phyloP scores from a whole-genome alignment of 2,113 vertebrate genomes.

The Syrrhaptes paradoxus region DNA sequence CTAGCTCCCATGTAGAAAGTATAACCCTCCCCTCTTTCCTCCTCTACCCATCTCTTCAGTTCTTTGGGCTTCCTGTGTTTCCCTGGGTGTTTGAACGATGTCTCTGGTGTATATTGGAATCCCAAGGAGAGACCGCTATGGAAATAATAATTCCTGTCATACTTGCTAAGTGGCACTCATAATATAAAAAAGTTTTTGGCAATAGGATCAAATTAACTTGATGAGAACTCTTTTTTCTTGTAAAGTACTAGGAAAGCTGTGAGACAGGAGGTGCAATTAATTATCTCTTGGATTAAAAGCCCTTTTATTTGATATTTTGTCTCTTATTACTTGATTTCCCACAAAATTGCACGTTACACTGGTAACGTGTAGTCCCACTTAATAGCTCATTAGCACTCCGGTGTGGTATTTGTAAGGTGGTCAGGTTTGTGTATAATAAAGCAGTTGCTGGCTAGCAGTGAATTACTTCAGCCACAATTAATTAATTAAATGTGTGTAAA shows the following conservation, averaged over 20 bases:
- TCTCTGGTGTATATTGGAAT: neutral
- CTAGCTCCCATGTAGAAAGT: neutral
- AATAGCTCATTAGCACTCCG: slow-evolving; percentile 54
- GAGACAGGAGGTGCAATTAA: slow-evolving; percentile 67
- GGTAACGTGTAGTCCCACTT: slow-evolving; percentile 38
- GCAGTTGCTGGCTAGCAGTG: slow-evolving; percentile 52
- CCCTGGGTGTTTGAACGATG: neutral
- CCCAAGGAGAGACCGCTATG: neutral
- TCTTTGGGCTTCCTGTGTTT: neutral
- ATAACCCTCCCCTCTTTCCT: neutral
- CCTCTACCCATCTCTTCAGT: neutral
- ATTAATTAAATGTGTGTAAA: slow-evolving; percentile 72
- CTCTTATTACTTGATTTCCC: slow-evolving; percentile 66
- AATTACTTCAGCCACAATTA: slow-evolving; percentile 64
- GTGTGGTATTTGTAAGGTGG: slow-evolving; percentile 50
- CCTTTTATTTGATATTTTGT: slow-evolving; percentile 68
- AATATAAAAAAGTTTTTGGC: slow-evolving; percentile 29
- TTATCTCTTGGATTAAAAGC: slow-evolving; percentile 67
- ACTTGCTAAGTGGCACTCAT: slow-evolving; percentile 26
- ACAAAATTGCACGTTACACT: slow-evolving; percentile 65
- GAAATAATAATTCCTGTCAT: slow-evolving; percentile 48
- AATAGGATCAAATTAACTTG: slow-evolving; percentile 57
- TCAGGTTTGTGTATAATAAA: slow-evolving; percentile 64
- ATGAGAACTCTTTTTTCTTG: slow-evolving; percentile 49
- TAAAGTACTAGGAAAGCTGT: slow-evolving; percentile 49